Conservation (phyloP, 2,113 vertebrate species). For the Oxygymnocypris stewartii region DNA sequence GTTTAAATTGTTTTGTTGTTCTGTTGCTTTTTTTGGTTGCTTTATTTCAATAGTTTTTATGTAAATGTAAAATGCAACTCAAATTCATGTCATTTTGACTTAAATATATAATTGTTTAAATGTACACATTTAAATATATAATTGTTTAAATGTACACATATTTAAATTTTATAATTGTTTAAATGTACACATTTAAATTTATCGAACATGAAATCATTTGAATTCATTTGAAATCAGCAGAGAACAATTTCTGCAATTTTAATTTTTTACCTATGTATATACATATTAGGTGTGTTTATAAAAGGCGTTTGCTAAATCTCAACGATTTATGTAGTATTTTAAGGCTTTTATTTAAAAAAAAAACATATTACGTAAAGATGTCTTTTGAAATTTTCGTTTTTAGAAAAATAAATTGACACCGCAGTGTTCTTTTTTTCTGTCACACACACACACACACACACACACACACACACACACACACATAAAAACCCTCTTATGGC, state of each 20-base stretch:
- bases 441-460: conserved; percentile 28
- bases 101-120: not conserved
- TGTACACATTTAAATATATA: too few species aligned
- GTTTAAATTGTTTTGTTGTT: not conserved
- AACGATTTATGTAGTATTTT: not conserved
- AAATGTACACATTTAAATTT: not conserved
- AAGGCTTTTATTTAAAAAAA: not conserved
- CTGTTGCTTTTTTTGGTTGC: not conserved
- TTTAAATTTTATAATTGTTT: too few species aligned
- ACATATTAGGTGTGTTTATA: not conserved
- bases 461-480: conserved; percentile 43
- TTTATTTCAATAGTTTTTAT: not conserved
- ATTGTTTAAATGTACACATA: too few species aligned
- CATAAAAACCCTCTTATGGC: conserved; percentile 26
- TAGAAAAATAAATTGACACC: not conserved
- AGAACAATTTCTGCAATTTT: not conserved
- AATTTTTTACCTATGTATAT: not conserved
- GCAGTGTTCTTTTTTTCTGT: conserved; percentile 27
- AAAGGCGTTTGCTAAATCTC: not conserved
- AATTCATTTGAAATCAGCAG: not conserved
- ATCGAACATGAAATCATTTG: too few species aligned
- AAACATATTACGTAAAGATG: not conserved
- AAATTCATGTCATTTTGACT: not conserved
- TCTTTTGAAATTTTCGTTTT: not conserved
- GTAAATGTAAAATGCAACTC: not conserved